Evolutionary conservation across 2,797 vertebrate species (phyloP).

Genomic region (Artibeus jamaicensis): DNA sequence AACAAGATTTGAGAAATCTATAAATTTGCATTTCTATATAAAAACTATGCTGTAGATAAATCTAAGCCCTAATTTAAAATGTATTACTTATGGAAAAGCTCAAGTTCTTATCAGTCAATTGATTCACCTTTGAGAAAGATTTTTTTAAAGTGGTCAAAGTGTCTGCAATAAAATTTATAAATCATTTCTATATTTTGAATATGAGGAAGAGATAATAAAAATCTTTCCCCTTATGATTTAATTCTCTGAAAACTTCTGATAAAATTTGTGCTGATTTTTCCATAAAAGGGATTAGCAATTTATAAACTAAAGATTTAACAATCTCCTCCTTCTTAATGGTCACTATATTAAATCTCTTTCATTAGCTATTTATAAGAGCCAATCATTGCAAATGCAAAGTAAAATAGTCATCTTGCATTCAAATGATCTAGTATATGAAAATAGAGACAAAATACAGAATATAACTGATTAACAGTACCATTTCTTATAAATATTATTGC

Average conservation of each 20-base stretch:
- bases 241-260: slow-evolving; percentile 62
- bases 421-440: slow-evolving; percentile 28
- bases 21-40: slow-evolving; percentile 69
- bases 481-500: neutral
- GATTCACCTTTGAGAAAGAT: slow-evolving; percentile 62
- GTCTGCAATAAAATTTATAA: slow-evolving; percentile 65
- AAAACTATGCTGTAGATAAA: slow-evolving; percentile 59
- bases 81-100: slow-evolving; percentile 47
- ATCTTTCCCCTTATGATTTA: slow-evolving; percentile 46
- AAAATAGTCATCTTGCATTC: neutral
- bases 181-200: slow-evolving; percentile 64
- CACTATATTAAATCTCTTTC: slow-evolving; percentile 46
- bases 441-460: neutral
- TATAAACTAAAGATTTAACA: slow-evolving; percentile 61
- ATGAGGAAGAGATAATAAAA: slow-evolving; percentile 64
- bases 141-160: slow-evolving; percentile 37
- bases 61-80: slow-evolving; percentile 72
- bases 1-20: slow-evolving; percentile 52
- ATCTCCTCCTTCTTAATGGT: slow-evolving; percentile 24
- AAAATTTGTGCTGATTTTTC: slow-evolving; percentile 67
- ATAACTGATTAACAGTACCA: neutral
- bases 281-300: slow-evolving; percentile 53
- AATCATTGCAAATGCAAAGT: slow-evolving; percentile 21
- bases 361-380: slow-evolving; percentile 14
- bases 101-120: slow-evolving; percentile 62